Conservation (phyloP, 1,140 invertebrate genomes). For the Sinonovacula constricta region DNA sequence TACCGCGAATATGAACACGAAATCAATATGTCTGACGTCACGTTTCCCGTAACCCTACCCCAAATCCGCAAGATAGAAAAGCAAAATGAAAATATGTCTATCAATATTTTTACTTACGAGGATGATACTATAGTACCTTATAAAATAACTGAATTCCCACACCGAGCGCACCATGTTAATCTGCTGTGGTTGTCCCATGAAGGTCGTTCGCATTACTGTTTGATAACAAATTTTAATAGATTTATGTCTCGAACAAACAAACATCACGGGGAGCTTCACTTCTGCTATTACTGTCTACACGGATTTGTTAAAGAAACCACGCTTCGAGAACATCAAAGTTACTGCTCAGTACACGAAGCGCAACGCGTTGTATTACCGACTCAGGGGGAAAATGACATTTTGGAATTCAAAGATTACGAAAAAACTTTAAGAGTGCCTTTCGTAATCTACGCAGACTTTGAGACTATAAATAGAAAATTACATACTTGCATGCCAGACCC, state of each 20-base stretch:
- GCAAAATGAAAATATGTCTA: conserved; percentile 13
- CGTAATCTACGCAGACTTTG: not conserved
- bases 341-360: not conserved
- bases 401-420: not conserved
- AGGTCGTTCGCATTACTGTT: not conserved
- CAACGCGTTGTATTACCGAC: not conserved
- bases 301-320: not conserved
- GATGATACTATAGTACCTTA: conserved; percentile 4
- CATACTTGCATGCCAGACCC: not conserved
- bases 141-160: conserved; percentile 3
- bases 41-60: conserved; percentile 3
- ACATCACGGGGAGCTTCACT: not conserved
- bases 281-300: conserved; percentile 24
- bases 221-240: conserved; percentile 1
- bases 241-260: conserved; percentile 19
- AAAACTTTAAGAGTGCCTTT: not conserved
- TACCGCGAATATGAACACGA: conserved; percentile 6
- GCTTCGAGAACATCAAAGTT: conserved; percentile 2
- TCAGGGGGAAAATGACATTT: not conserved
- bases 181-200: not conserved
- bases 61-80: conserved; percentile 19
- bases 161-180: no score
- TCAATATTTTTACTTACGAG: conserved; percentile 19
- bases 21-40: conserved; percentile 13
- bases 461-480: not conserved